phyloP scores from a whole-genome alignment of 2,113 vertebrate species.

The Seriola dumerili region DNA sequence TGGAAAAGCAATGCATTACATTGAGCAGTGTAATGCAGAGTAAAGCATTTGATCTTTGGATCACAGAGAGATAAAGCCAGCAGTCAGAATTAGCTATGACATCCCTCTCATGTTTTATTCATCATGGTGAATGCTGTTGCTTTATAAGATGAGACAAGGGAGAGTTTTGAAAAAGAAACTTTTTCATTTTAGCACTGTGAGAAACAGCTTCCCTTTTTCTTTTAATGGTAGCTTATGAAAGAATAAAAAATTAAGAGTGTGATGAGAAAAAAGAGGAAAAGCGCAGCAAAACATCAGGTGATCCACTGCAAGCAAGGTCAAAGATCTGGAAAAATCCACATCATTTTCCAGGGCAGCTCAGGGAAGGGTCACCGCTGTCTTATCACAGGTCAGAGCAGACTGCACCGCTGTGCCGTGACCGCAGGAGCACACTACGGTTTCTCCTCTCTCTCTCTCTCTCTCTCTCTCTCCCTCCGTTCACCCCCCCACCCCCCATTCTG shows the following conservation, averaged over 20 bases:
- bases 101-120: conserved; percentile 58
- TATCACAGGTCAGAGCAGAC: conserved; percentile 73
- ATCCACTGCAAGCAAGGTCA: conserved; percentile 40
- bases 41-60: conserved; percentile 35
- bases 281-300: conserved; percentile 39
- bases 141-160: conserved; percentile 31
- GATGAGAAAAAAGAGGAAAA: not conserved
- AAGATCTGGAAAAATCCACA: conserved; percentile 60
- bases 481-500: conserved; percentile 15
- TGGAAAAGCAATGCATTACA: conserved; percentile 21
- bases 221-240: not conserved
- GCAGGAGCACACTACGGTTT: conserved; percentile 49
- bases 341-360: conserved; percentile 33
- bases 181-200: conserved; percentile 11
- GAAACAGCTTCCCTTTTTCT: conserved; percentile 13
- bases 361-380: conserved; percentile 64
- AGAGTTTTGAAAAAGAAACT: conserved; percentile 24
- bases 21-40: conserved; percentile 9
- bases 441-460: conserved; percentile 1
- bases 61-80: conserved; percentile 39
- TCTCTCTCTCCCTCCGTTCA: conserved; percentile 27
- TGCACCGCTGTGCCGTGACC: conserved; percentile 47
- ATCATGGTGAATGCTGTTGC: not conserved
- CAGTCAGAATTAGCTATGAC: conserved; percentile 38
- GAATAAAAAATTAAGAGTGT: not conserved